These are phyloP conservation scores for Diachrysia chrysitis DNA, from an alignment of 2,888 invertebrate species.

Conservation along the genomic window DNA sequence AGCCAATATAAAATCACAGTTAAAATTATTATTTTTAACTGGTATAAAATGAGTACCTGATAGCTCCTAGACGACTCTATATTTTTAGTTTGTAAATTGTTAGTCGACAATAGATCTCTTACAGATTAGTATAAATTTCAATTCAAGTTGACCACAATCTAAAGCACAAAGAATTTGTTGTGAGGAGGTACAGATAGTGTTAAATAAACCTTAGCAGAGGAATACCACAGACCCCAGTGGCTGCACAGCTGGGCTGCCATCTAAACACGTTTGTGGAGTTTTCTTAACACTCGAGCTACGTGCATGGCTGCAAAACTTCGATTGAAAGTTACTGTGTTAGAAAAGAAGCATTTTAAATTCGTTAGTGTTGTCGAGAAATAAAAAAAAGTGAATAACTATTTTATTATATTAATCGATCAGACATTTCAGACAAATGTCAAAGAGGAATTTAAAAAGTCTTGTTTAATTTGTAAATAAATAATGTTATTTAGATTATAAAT, in stretches of 20 bases:
- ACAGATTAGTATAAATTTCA: not conserved
- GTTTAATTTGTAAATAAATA: too few relatives aligned
- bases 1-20: too few relatives aligned
- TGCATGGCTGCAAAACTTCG: conserved; percentile 18
- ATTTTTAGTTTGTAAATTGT: too few relatives aligned
- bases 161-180: not conserved
- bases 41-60: too few relatives aligned
- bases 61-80: too few relatives aligned
- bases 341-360: conserved; percentile 25
- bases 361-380: conserved; percentile 9
- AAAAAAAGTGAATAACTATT: not conserved
- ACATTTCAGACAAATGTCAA: too few relatives aligned
- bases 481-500: too few relatives aligned
- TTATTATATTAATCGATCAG: not conserved
- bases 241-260: not conserved
- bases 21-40: too few relatives aligned
- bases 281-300: not conserved
- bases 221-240: not conserved
- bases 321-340: conserved; percentile 14
- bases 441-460: too few relatives aligned
- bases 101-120: too few relatives aligned
- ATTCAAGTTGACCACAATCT: not conserved
- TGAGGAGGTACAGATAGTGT: not conserved
- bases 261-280: conserved; percentile 1
- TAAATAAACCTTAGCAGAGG: not conserved